Evolutionary conservation across 1,140 invertebrate genomes (phyloP), one percentile per base, ranked within the genome.

Genomic region (Trichoplusia ni): DNA sequence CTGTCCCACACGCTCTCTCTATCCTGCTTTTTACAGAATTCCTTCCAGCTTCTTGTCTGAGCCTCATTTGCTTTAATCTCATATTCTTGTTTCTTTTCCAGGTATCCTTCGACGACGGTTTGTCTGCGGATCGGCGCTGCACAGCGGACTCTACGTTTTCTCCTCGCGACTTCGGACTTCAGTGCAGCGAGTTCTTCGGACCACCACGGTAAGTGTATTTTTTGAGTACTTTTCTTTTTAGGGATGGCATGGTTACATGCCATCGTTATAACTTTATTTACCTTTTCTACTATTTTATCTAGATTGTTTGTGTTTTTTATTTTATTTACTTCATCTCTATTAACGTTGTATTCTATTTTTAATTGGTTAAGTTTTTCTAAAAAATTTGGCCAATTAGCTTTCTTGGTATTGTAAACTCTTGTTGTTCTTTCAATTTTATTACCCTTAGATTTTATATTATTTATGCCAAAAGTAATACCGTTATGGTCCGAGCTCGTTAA

Each of bases 341-440:
- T 67, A 23, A 61, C 58, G 6, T 58, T 42, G 5, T 14, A 21
- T 42, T 38, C 31, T 7, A 1, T 9, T n/a, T 31, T 37, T 25
- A 31, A 23, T 29, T 65, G 25, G 3, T 0, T n/a, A 14, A 67
- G 14, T 54, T 63, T 59, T 0, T 31, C 25, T 31, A 23, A 23
- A 63, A 71, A 68, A n/a, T 46, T 4, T 2, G 0, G 25, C 70
- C 70, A 69, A 27, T 69, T 47, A 7, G 64, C 64, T 47, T 67
- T 73, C 18, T 49, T 70, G 1, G 71, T 73, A 14, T 69, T 73
- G 51, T 27, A 68, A 27, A 27, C 27, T 18, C 71, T 54, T 4
- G 71, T 69, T 0, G 67, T 69, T 33, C 63, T 46, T 2, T 44
- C n/a, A n/a, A 64, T 35, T 2, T 27, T 27, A 14, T 18, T 59